These are phyloP conservation scores for Amiota mariae DNA, from an alignment of 2,888 invertebrate species.

Conservation along the genomic window DNA sequence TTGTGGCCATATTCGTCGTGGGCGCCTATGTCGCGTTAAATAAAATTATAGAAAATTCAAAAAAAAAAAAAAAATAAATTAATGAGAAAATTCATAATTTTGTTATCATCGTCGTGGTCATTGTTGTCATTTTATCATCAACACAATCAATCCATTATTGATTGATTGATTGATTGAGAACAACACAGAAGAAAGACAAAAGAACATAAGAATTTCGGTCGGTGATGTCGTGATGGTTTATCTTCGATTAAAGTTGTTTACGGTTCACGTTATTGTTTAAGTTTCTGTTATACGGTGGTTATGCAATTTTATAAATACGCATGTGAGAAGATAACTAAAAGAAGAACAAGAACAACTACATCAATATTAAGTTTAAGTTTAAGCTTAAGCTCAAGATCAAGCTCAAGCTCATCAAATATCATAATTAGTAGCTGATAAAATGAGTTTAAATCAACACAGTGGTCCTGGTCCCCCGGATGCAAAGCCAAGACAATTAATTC, in stretches of 20 bases:
- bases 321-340: too few species aligned
- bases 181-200: too few species aligned
- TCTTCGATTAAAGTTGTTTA: background rate
- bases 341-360: too few species aligned
- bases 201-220: background rate
- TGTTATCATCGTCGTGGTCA: background rate
- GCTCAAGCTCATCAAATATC: conserved; percentile 28
- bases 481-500: background rate
- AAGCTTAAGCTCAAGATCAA: too few species aligned
- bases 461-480: conserved; percentile 71
- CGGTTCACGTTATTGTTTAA: background rate
- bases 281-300: conserved; percentile 29
- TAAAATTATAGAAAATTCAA: background rate
- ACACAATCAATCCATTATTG: background rate
- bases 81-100: background rate
- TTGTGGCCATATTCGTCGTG: background rate
- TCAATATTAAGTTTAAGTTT: too few species aligned
- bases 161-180: background rate
- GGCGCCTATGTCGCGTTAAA: background rate
- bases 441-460: conserved; percentile 73
- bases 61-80: background rate
- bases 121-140: background rate
- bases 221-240: background rate
- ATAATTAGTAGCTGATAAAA: conserved; percentile 71
- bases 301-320: conserved; percentile 37